These are phyloP conservation scores for Sebastes goodei DNA, from an alignment of 2,797 vertebrate genomes.

Conservation along the genomic window DNA sequence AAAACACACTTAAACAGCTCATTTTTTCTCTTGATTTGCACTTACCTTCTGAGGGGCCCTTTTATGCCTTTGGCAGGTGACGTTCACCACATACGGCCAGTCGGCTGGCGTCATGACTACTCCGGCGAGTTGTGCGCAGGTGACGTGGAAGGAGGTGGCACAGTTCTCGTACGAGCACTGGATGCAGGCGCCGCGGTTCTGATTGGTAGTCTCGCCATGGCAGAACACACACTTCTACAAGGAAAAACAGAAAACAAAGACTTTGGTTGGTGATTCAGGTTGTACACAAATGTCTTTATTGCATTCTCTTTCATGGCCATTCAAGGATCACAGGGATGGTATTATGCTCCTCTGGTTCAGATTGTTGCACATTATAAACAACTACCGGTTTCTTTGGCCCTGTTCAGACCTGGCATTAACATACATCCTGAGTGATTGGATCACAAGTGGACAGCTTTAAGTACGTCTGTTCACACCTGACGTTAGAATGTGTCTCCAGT, in stretches of 20 bases:
- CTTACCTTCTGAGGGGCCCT: slow-evolving; percentile 75
- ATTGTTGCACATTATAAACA: not conserved
- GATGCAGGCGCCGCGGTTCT: slow-evolving; percentile 90
- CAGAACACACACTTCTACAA: slow-evolving; percentile 94
- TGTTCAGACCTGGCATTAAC: too few relatives aligned
- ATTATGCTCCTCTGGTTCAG: not conserved
- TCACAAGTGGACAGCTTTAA: too few relatives aligned
- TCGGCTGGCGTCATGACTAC: slow-evolving; percentile 94
- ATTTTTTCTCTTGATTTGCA: too few relatives aligned
- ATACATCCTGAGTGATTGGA: too few relatives aligned
- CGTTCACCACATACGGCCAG: slow-evolving; percentile 95
- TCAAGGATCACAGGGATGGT: not conserved
- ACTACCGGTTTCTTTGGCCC: too few relatives aligned
- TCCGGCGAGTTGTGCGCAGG: slow-evolving; percentile 92
- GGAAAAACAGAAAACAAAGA: not conserved
- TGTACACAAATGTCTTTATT: not conserved
- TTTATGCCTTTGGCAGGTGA: slow-evolving; percentile 94
- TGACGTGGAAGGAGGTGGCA: slow-evolving; percentile 97
- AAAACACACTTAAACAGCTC: not conserved
- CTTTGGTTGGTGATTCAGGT: not conserved
- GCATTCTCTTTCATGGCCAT: not conserved
- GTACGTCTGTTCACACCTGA: too few relatives aligned
- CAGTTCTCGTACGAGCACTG: slow-evolving; percentile 94
- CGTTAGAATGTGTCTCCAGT: too few relatives aligned
- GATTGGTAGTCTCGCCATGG: slow-evolving; percentile 82